Conservation (phyloP, 2,888 invertebrate genomes). For the Parnassius orleans region DNA sequence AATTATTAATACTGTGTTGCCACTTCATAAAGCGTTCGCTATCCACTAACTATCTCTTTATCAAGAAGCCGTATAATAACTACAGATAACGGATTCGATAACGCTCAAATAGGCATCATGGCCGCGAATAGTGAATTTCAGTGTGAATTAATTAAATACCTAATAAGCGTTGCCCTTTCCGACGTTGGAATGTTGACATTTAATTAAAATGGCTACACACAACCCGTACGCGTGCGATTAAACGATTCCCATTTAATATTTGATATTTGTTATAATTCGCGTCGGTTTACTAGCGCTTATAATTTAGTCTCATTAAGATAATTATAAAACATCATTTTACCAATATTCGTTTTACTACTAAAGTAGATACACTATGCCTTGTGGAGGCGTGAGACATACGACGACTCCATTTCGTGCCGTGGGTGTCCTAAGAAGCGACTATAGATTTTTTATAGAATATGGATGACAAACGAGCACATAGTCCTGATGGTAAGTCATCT, state of each 20-base stretch:
- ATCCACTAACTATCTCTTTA: neutral
- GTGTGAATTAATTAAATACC: slow-evolving; percentile 42
- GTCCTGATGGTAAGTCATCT: too few species aligned
- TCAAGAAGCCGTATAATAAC: slow-evolving; percentile 17
- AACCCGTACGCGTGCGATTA: slow-evolving; percentile 41
- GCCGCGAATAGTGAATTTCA: slow-evolving; percentile 12
- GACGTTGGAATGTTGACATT: slow-evolving; percentile 65
- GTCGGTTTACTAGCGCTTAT: slow-evolving; percentile 13
- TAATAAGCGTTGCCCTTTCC: slow-evolving; percentile 61
- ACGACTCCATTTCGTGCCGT: too few species aligned
- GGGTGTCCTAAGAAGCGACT: too few species aligned
- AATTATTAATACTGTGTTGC: too few species aligned
- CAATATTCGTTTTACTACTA: too few species aligned
- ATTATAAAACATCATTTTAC: neutral
- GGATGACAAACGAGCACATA: too few species aligned
- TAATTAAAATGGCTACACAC: slow-evolving; percentile 54
- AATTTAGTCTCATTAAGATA: neutral
- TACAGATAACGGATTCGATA: slow-evolving; percentile 32
- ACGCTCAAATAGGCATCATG: slow-evolving; percentile 33
- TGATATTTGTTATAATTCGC: slow-evolving; percentile 36
- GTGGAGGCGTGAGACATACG: too few species aligned
- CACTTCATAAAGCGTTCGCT: too few species aligned
- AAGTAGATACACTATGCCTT: too few species aligned
- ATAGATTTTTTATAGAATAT: too few species aligned
- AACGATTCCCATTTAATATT: slow-evolving; percentile 48